These are phyloP conservation scores for Gymnarchus niloticus DNA, from an alignment of 2,113 vertebrate genomes.

Conservation along the genomic window DNA sequence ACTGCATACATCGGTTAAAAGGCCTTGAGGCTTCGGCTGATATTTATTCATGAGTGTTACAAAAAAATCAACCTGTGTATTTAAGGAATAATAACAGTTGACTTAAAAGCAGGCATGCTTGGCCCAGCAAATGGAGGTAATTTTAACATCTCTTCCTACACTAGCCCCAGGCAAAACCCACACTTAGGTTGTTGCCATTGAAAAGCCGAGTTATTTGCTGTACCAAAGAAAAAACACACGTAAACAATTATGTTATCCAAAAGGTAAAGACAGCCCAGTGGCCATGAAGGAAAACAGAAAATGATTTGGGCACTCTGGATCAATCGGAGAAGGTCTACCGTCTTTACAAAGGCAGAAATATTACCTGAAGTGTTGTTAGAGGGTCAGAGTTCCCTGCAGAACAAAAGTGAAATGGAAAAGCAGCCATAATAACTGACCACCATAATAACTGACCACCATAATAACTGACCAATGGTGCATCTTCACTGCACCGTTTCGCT, in stretches of 20 bases:
- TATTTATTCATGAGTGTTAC: constrained; percentile 12
- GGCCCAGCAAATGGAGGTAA: background rate
- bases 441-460: background rate
- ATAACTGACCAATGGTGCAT: background rate
- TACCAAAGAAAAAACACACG: background rate
- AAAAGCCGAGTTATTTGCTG: background rate
- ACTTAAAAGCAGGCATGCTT: background rate
- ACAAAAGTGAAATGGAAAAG: background rate
- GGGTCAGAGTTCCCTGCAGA: too few relatives aligned
- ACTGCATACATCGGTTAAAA: constrained; percentile 5
- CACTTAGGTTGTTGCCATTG: background rate
- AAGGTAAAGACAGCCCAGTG: background rate
- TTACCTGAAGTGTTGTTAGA: too few relatives aligned
- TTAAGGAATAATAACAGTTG: constrained; percentile 3
- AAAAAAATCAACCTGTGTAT: background rate
- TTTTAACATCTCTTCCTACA: background rate
- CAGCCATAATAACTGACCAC: background rate
- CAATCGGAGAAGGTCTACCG: background rate
- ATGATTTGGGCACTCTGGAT: too few relatives aligned
- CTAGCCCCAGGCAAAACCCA: background rate
- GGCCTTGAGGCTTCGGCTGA: background rate
- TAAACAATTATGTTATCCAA: background rate
- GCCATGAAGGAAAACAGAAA: background rate
- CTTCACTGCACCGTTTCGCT: background rate
- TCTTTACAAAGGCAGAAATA: background rate